Percentiles rank a stretch among this genome's conserved stretches.
These are phyloP conservation scores for Hedychridium roseum DNA, from an alignment of 2,888 invertebrate genomes.

Conservation along the genomic window DNA sequence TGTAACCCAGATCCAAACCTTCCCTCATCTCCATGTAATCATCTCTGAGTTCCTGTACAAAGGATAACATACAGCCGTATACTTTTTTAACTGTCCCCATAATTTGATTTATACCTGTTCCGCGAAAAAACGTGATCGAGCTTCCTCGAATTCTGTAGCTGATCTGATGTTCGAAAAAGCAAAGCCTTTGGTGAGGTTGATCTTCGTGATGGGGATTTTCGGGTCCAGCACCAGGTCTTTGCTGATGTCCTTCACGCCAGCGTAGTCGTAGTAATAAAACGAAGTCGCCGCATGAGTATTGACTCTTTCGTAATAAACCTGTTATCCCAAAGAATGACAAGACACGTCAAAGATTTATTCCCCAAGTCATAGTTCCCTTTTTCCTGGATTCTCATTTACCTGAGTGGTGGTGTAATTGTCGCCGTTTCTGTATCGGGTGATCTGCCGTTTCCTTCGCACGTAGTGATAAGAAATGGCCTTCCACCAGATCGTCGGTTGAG, in stretches of 20 bases:
- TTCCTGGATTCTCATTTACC: constrained; percentile 62
- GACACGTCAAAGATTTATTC: not conserved
- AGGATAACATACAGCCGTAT: too few species aligned
- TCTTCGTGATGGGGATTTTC: constrained; percentile 77
- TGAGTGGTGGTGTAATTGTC: constrained; percentile 84
- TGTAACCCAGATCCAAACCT: constrained; percentile 74
- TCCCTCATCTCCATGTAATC: constrained; percentile 88
- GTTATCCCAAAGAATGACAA: constrained; percentile 28
- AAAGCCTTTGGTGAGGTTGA: constrained; percentile 80
- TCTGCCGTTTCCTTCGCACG: constrained; percentile 77
- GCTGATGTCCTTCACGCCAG: constrained; percentile 80
- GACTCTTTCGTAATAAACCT: constrained; percentile 84
- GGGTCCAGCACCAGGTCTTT: constrained; percentile 74
- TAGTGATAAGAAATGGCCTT: constrained; percentile 87
- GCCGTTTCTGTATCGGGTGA: constrained; percentile 81
- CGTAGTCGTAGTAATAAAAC: constrained; percentile 79
- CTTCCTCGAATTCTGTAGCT: constrained; percentile 83
- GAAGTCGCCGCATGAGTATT: constrained; percentile 82
- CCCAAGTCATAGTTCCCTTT: constrained; percentile 8
- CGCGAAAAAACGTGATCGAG: constrained; percentile 79
- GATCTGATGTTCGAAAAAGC: constrained; percentile 83
- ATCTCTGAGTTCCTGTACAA: constrained; percentile 73
- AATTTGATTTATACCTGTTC: constrained; percentile 66
- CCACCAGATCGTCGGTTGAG: constrained; percentile 86
- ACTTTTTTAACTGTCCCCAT: not conserved